Evolutionary conservation across 2,113 vertebrate genomes (phyloP), one percentile per base, ranked within the genome.

Genomic region (Nyctereutes procyonoides): DNA sequence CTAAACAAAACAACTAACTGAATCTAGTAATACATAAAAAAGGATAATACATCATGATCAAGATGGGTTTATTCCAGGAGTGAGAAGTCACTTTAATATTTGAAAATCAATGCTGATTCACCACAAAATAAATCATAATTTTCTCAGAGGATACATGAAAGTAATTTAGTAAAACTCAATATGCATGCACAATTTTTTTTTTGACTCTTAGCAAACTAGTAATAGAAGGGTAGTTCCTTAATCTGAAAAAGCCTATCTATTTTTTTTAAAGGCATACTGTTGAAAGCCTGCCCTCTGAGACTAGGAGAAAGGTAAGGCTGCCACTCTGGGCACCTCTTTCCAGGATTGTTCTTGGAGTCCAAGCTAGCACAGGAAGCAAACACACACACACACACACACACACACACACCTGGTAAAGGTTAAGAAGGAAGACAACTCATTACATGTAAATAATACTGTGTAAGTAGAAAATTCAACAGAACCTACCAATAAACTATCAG

Each of bases 141-240:
- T 83, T 91, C 71, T 91, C 62, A 80, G 62, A 22, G 32, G 35
- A 73, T 43, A 14, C 0, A 5, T n/a, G 32, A 62, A 76, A 90
- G 58, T 43, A 38, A 84, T 74, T 77, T 51, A 74, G 56, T 56
- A 76, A 87, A 91, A 76, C 77, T 30, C 35, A 69, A 32, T 30
- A 35, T 91, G 48, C 14, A 4, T 63, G 58, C 43, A 16, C 3
- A 38, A 35, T 82, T 26, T 58, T 22, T 60, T 60, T 76, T 58
- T 63, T 9, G 48, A 35, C 8, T 56, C n/a, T 67, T 28, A 60
- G 55, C n/a, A 90, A 86, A 87, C 65, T 30, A 69, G 74, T 8
- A 62, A 67, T 17, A 28, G 14, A 92, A 94, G 12, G 22, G 30
- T 35, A 24, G 11, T 63, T 84, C n/a, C 58, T 65, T 74, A 20